phyloP scores from a whole-genome alignment of 2,797 vertebrate species.

The Anisognathus igniventris region DNA sequence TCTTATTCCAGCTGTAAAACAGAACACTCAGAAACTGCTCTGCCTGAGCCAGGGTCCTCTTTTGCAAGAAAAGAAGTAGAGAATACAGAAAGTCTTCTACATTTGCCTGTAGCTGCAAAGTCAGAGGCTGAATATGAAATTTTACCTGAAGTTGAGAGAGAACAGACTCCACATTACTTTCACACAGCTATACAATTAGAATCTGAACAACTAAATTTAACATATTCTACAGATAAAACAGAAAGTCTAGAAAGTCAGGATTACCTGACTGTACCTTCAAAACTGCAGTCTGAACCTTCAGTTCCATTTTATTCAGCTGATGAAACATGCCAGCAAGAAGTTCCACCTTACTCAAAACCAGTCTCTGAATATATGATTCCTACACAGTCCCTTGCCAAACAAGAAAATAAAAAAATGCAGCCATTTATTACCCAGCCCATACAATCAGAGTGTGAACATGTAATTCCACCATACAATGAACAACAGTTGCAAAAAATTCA shows the following conservation, averaged over 20 bases:
- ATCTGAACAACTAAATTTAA: conserved; percentile 52
- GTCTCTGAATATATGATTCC: not conserved
- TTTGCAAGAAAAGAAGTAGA: not conserved
- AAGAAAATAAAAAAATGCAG: not conserved
- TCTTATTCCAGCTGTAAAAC: not conserved
- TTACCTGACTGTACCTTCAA: conserved; percentile 55
- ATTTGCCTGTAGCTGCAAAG: not conserved
- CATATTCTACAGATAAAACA: conserved; percentile 20
- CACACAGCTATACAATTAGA: conserved; percentile 44
- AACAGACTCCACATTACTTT: not conserved
- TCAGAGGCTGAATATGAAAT: not conserved
- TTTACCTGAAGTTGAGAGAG: conserved; percentile 23
- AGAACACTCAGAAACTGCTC: not conserved
- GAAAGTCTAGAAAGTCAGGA: conserved; percentile 41
- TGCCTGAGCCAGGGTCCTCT: not conserved
- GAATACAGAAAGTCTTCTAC: not conserved
- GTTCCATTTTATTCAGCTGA: not conserved
- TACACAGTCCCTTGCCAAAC: not conserved
- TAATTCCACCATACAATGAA: not conserved
- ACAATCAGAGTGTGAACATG: not conserved
- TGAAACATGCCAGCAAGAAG: conserved; percentile 25
- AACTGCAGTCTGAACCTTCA: not conserved
- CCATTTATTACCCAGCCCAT: not conserved
- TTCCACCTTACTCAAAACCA: not conserved
- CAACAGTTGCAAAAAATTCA: not conserved